These are phyloP conservation scores for Pachyrhynchus sulphureomaculatus DNA, from an alignment of 1,140 invertebrate genomes.

Conservation along the genomic window DNA sequence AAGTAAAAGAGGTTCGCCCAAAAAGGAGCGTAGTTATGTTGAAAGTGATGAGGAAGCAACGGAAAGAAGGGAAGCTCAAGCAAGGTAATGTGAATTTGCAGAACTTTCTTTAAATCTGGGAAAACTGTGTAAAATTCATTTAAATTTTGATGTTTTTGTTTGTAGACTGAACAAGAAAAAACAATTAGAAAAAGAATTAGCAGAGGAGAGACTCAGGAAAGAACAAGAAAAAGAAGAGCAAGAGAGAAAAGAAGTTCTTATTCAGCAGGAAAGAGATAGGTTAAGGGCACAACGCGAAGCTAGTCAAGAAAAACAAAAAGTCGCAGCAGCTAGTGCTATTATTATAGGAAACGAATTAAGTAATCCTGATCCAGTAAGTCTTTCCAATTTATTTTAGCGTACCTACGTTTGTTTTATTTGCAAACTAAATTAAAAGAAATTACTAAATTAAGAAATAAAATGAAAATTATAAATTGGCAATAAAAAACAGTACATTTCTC, in stretches of 20 bases:
- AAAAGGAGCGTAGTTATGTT: conserved; percentile 63
- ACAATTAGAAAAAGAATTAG: conserved; percentile 36
- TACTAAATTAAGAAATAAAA: too few relatives aligned
- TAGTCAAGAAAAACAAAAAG: conserved; percentile 54
- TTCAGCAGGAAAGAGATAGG: conserved; percentile 52
- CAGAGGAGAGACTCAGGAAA: conserved; percentile 51
- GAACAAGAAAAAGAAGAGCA: conserved; percentile 52
- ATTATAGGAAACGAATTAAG: conserved; percentile 68
- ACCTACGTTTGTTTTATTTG: conserved; percentile 4
- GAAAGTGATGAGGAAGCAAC: conserved; percentile 41
- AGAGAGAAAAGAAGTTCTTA: conserved; percentile 49
- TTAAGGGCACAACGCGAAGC: conserved; percentile 53
- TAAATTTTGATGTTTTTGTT: not conserved
- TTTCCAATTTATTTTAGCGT: not conserved
- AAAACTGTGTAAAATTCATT: too few relatives aligned
- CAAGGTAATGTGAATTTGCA: conserved; percentile 17
- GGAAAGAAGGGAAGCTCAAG: conserved; percentile 34
- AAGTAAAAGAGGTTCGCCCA: conserved; percentile 73
- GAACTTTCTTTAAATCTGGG: not conserved
- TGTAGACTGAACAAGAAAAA: conserved; percentile 34
- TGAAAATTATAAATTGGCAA: too few relatives aligned
- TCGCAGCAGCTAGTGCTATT: conserved; percentile 60
- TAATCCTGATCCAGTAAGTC: conserved; percentile 68
- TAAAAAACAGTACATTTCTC: too few relatives aligned
- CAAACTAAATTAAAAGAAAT: too few relatives aligned